phyloP scores from a whole-genome alignment of 2,888 invertebrate species.

The Augiades crinisus region DNA sequence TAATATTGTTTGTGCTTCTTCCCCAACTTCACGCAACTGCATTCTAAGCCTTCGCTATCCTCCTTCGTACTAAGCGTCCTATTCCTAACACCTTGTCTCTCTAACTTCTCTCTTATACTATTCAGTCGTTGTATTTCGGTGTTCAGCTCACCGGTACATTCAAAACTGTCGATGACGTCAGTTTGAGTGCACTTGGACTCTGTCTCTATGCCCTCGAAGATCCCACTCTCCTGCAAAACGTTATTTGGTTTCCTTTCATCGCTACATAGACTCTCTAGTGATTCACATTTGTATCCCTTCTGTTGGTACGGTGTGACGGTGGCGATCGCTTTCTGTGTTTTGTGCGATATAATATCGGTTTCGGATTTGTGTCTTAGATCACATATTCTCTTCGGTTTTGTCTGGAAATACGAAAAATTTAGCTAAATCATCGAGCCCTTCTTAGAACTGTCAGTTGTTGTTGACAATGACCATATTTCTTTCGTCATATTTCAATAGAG shows the following conservation, averaged over 20 bases:
- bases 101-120: constrained; percentile 83
- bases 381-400: constrained; percentile 69
- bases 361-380: constrained; percentile 66
- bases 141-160: constrained; percentile 78
- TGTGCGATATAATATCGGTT: constrained; percentile 62
- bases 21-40: constrained; percentile 76
- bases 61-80: constrained; percentile 68
- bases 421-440: constrained; percentile 7
- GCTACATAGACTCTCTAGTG: constrained; percentile 64
- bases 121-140: constrained; percentile 84
- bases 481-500: constrained; percentile 8
- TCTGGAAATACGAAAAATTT: constrained; percentile 47
- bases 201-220: constrained; percentile 83
- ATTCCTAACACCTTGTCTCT: constrained; percentile 80
- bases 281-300: constrained; percentile 73
- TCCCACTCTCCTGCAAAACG: constrained; percentile 87
- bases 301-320: constrained; percentile 84
- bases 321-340: constrained; percentile 81
- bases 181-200: constrained; percentile 78
- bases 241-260: constrained; percentile 77
- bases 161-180: constrained; percentile 78
- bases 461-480: constrained; percentile 20
- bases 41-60: constrained; percentile 69
- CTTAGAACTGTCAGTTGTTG: not conserved
- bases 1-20: constrained; percentile 84